phyloP scores from a whole-genome alignment of 2,888 invertebrate genomes.

The Odontocolon sp. region DNA sequence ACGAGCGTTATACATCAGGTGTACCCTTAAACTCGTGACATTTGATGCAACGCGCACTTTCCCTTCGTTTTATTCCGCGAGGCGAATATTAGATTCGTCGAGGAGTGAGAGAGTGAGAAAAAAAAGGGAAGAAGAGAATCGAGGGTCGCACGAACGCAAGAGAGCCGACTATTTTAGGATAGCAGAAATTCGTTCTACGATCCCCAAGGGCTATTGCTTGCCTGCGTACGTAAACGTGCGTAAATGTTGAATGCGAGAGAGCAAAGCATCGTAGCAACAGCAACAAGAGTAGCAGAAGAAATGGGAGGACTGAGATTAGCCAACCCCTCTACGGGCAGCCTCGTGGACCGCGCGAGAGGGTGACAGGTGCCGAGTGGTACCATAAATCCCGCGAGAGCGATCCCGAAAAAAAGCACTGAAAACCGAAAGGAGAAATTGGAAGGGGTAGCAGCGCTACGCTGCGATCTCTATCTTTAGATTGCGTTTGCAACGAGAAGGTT shows the following conservation, averaged over 20 bases:
- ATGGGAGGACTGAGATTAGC: slow-evolving; percentile 36
- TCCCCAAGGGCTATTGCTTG: neutral
- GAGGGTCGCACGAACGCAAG: neutral
- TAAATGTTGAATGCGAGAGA: slow-evolving; percentile 31
- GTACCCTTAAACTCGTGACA: neutral
- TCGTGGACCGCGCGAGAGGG: slow-evolving; percentile 58
- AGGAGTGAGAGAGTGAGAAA: neutral
- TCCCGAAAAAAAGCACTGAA: slow-evolving; percentile 45
- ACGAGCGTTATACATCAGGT: neutral
- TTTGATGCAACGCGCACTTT: neutral
- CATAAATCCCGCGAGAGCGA: slow-evolving; percentile 70
- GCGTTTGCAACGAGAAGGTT: slow-evolving; percentile 41
- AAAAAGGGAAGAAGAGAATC: neutral
- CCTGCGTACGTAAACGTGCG: slow-evolving; percentile 29
- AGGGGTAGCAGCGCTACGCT: slow-evolving; percentile 7
- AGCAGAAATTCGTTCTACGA: neutral
- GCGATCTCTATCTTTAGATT: slow-evolving; percentile 68
- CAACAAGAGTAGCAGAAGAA: neutral
- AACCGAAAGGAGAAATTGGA: slow-evolving; percentile 18
- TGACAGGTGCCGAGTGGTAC: slow-evolving; percentile 77
- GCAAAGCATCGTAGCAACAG: slow-evolving; percentile 11
- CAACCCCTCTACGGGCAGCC: neutral
- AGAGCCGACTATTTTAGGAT: neutral
- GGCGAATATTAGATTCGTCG: neutral
- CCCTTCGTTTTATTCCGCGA: neutral